Conservation (phyloP, 2,113 vertebrate genomes). For the Uria lomvia region DNA sequence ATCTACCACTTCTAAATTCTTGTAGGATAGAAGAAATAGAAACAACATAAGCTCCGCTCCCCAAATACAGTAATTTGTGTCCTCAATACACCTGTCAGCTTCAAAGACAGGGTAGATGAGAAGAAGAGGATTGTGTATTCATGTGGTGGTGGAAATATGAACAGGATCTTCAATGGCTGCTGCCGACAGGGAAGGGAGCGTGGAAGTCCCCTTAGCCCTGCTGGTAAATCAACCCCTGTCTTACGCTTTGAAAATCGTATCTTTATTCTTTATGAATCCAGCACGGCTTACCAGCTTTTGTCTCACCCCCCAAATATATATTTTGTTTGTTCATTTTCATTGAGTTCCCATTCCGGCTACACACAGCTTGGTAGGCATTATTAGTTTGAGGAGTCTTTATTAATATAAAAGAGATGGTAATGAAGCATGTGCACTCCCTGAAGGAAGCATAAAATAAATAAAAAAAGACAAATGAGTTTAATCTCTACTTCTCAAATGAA, state of each 20-base stretch:
- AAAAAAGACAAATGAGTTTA: not conserved
- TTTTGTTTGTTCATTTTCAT: not conserved
- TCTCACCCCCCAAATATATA: not conserved
- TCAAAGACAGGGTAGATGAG: constrained; percentile 7
- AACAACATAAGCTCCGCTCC: not conserved
- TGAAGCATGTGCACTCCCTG: not conserved
- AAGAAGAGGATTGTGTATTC: not conserved
- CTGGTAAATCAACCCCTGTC: not conserved
- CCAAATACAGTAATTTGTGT: not conserved
- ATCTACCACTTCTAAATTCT: not conserved
- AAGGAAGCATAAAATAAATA: not conserved
- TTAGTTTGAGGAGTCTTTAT: not conserved
- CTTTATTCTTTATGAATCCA: not conserved
- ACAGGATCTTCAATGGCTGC: not conserved
- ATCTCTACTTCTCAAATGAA: not conserved
- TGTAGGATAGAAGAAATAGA: not conserved
- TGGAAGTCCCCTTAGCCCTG: not conserved
- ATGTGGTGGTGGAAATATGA: not conserved
- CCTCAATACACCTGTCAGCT: not conserved
- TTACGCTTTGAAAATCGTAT: not conserved
- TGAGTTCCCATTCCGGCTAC: not conserved
- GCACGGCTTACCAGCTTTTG: not conserved
- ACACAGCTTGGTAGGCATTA: not conserved
- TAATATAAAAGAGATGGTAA: constrained; percentile 18
- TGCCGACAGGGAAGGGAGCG: not conserved